A percentile compares a stretch with the other conserved stretches of the same genome.
Evolutionary conservation across 2,113 vertebrate species (phyloP).

Genomic region (Oreocharis arfaki): DNA sequence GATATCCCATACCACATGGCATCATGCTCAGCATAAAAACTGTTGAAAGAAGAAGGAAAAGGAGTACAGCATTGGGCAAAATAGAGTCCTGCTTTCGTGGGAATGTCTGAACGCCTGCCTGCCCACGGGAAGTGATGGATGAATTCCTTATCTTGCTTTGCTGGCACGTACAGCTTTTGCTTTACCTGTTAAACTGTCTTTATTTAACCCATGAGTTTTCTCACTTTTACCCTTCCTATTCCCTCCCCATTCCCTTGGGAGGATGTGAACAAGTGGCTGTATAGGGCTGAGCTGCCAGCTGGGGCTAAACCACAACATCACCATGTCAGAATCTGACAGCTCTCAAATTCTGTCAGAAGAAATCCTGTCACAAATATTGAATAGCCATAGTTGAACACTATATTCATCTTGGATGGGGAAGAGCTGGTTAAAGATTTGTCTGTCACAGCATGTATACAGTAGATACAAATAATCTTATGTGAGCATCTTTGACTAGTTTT

Average conservation of each 20-base stretch:
- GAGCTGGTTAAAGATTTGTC: background rate
- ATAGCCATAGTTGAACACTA: background rate
- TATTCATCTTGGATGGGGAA: background rate
- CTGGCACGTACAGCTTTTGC: background rate
- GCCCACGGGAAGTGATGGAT: fast-evolving
- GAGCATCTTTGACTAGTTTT: background rate
- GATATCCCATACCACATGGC: background rate
- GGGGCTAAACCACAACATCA: background rate
- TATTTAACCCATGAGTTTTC: background rate
- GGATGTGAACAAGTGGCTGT: background rate
- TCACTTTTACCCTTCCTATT: background rate
- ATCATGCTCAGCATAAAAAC: background rate
- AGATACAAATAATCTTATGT: background rate
- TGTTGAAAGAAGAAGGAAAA: background rate
- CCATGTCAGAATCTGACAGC: background rate
- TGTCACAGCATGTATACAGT: background rate
- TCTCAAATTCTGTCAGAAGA: background rate
- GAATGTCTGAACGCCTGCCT: background rate
- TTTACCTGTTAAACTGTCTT: background rate
- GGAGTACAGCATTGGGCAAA: fast-evolving
- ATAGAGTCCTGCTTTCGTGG: background rate
- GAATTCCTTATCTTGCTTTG: background rate
- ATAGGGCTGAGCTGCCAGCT: background rate
- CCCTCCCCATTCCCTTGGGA: background rate
- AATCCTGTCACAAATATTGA: background rate